phyloP scores from a whole-genome alignment of 2,888 invertebrate species.

The Candidula unifasciata region DNA sequence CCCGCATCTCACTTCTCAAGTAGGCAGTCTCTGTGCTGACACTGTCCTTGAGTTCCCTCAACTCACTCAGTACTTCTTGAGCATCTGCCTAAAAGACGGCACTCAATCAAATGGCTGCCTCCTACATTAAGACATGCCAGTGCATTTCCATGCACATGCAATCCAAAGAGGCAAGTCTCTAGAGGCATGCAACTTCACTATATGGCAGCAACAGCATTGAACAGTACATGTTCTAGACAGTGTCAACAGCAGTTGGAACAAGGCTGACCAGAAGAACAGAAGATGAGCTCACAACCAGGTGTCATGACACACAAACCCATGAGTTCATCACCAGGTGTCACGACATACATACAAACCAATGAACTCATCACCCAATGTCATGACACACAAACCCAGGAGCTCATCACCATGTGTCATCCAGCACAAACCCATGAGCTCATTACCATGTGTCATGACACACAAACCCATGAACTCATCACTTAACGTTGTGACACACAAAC shows the following conservation, averaged over 20 bases:
- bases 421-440: too few species aligned
- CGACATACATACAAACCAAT: too few species aligned
- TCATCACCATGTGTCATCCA: too few species aligned
- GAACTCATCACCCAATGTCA: too few species aligned
- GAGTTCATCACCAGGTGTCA: too few species aligned
- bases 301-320: too few species aligned
- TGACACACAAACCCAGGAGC: too few species aligned
- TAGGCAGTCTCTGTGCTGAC: conserved; percentile 61
- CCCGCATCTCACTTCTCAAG: conserved; percentile 61
- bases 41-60: conserved; percentile 63
- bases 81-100: conserved; percentile 66
- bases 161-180: not conserved
- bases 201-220: not conserved
- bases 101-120: not conserved
- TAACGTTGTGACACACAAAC: too few species aligned
- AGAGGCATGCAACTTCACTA: not conserved
- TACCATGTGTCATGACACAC: too few species aligned
- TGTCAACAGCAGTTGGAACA: not conserved
- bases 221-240: not conserved
- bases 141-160: not conserved
- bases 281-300: too few species aligned
- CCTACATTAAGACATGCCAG: not conserved
- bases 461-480: too few species aligned
- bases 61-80: conserved; percentile 66
- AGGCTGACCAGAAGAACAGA: too few species aligned